Percentiles rank a stretch among this genome's conserved stretches.
These are phyloP conservation scores for Antigone vipio DNA, from an alignment of 2,113 vertebrate genomes.

Conservation along the genomic window DNA sequence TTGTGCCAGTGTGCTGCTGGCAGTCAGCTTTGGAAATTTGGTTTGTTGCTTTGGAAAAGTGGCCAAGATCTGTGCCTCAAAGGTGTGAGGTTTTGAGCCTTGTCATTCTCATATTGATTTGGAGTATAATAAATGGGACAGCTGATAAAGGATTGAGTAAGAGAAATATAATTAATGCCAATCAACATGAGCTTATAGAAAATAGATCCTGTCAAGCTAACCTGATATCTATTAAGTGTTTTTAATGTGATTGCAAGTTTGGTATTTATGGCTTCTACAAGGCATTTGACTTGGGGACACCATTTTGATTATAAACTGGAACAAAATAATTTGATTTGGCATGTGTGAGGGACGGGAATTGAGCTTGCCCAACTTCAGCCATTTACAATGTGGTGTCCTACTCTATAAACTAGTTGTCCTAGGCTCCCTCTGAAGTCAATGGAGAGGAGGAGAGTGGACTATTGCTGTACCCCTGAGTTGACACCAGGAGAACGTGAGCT, in stretches of 20 bases:
- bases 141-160: not conserved
- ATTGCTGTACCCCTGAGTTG: accelerated
- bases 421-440: not conserved
- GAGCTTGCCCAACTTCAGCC: not conserved
- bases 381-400: not conserved
- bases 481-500: accelerated
- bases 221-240: not conserved
- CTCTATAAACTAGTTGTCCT: not conserved
- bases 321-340: not conserved
- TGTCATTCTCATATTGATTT: not conserved
- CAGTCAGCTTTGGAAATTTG: not conserved
- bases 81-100: not conserved
- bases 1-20: not conserved
- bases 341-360: not conserved
- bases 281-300: not conserved
- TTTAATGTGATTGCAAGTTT: not conserved
- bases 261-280: not conserved
- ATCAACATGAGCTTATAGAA: not conserved
- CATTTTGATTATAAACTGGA: not conserved
- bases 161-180: not conserved
- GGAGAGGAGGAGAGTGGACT: not conserved
- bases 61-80: not conserved
- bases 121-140: not conserved
- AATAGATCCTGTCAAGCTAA: not conserved
- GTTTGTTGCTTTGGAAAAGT: not conserved